Base-by-base conservation (phyloP, 2,113 vertebrate genomes). In the Sceloporus undulatus region DNA sequence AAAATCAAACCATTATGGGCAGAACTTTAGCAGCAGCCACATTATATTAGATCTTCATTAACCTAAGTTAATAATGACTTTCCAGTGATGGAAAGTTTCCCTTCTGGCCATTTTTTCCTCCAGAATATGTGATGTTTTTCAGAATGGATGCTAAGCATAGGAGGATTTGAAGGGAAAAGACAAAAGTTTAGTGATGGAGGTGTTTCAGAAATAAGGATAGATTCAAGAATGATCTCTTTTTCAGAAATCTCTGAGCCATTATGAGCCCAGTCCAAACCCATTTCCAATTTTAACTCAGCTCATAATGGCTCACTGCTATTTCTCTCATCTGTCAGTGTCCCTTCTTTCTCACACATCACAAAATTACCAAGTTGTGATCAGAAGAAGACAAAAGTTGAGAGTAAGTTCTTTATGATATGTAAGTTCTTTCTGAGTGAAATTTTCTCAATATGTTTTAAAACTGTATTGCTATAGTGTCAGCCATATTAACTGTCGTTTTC, bases 31-130 rank as follows among this genome's bases (percentile, higher is more conserved):
- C 88, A 92, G 93, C 92, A 87, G 84, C 81, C 89, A 82, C 92
- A 94, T 96, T 95, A 90, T 87, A 96, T 92, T 91, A 93, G 93
- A 91, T 94, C 94, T 92, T 96, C 94, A 94, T 95, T 95, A 95
- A 92, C 93, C 92, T 87, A 82, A 86, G 92, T 87, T 94, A 93
- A 94, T 93, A 92, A 94, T 88, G 92, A 89, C 91, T 91, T 90
- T 91, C 73, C 89, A 89, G 91, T 94, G 93, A 93, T 88, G 87
- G 87, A 92, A 91, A 87, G 21, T 85, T 91, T 87, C 89, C 79
- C 80, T 92, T 93, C 88, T 84, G 86, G 89, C 79, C 90, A 54
- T 89, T 93, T 91, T 34, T 7, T 34, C 85, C 54, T 34, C 85
- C 54, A 62, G 71, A 90, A 90, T 91, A 85, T 89, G 81, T 84